These are phyloP conservation scores for Pseudococcus viburni DNA, from an alignment of 2,888 invertebrate species.

Conservation along the genomic window DNA sequence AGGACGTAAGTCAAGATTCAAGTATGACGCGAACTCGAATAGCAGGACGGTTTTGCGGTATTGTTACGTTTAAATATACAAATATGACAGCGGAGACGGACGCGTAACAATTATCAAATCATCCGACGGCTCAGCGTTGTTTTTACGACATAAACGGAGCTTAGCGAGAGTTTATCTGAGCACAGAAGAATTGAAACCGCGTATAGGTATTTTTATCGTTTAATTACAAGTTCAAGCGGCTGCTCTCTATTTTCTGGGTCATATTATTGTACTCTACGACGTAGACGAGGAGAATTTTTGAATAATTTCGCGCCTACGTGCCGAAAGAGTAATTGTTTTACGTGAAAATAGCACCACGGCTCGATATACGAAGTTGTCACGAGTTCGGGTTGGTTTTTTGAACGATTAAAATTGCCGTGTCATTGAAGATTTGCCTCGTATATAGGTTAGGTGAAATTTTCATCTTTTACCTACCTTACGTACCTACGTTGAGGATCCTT, in stretches of 20 bases:
- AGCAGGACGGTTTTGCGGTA: background rate
- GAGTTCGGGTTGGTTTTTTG: conserved; percentile 22
- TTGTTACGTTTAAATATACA: background rate
- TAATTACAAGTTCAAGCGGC: conserved; percentile 26
- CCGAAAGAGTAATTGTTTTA: conserved; percentile 1
- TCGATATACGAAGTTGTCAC: conserved; percentile 26
- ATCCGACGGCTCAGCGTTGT: background rate
- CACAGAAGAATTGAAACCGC: background rate
- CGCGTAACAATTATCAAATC: conserved; percentile 12
- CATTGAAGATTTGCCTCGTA: conserved; percentile 2
- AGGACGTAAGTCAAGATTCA: background rate
- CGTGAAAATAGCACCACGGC: background rate
- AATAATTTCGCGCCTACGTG: conserved; percentile 41
- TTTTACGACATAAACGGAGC: background rate
- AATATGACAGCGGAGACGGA: background rate
- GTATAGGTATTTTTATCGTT: background rate
- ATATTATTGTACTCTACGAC: background rate
- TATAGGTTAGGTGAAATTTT: conserved; percentile 38
- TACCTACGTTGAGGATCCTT: background rate
- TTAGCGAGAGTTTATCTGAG: conserved; percentile 7
- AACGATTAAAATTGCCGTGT: conserved; percentile 12
- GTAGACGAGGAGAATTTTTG: background rate
- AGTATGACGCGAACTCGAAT: background rate
- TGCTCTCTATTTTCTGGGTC: conserved; percentile 10
- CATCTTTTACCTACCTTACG: background rate